Conservation (phyloP, 2,797 vertebrate species). For the Silurus aristotelis region DNA sequence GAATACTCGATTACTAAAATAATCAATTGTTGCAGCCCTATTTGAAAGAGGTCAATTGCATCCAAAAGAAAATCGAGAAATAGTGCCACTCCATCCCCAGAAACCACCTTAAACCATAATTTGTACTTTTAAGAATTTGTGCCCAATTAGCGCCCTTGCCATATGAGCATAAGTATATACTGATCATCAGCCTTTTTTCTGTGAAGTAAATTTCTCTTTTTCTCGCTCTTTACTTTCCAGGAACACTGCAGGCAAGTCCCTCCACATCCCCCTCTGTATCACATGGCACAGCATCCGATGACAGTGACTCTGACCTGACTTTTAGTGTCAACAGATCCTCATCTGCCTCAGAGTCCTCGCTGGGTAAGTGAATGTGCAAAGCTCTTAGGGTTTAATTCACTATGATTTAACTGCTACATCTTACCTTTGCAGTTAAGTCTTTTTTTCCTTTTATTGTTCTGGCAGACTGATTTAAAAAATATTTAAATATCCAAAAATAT, state of each 20-base stretch:
- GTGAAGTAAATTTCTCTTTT: not conserved
- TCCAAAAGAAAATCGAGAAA: not conserved
- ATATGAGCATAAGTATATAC: not conserved
- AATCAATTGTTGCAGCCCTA: too few relatives aligned
- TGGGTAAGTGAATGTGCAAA: conserved; percentile 78
- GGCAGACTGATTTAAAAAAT: too few relatives aligned
- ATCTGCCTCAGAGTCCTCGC: conserved; percentile 94
- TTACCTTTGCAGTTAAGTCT: too few relatives aligned
- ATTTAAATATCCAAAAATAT: too few relatives aligned
- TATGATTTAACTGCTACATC: not conserved
- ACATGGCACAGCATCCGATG: conserved; percentile 89
- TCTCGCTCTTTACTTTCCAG: conserved; percentile 65
- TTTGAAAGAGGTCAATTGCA: not conserved
- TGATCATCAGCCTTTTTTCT: not conserved
- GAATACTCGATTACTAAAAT: too few relatives aligned
- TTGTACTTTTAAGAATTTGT: not conserved
- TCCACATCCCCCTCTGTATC: conserved; percentile 86
- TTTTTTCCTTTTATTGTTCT: too few relatives aligned
- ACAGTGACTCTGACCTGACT: conserved; percentile 96
- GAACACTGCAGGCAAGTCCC: conserved; percentile 86
- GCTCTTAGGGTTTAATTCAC: not conserved
- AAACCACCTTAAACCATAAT: not conserved
- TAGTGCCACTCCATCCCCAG: not conserved
- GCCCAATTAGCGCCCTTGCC: too few relatives aligned
- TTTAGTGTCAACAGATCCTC: conserved; percentile 96